Evolutionary conservation across 2,797 vertebrate species (phyloP).

Genomic region (Sylvilagus floridanus): DNA sequence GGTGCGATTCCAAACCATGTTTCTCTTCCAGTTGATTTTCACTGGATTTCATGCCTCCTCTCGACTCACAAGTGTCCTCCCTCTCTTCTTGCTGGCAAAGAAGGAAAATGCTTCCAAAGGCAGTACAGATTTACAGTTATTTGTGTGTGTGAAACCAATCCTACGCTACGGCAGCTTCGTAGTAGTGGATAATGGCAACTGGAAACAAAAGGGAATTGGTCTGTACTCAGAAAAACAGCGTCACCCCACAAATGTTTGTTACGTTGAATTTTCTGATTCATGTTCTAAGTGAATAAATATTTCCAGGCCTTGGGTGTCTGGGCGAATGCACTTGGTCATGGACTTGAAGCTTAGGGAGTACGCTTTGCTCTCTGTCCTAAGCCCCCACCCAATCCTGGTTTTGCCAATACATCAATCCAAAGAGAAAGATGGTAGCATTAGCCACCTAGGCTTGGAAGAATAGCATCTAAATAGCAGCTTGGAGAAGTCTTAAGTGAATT

Average conservation of each 20-base stretch:
- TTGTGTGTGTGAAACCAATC: slow-evolving; percentile 18
- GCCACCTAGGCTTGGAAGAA: neutral
- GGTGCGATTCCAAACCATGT: slow-evolving; percentile 5
- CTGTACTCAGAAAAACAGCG: slow-evolving; percentile 50
- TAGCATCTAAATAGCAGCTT: slow-evolving; percentile 35
- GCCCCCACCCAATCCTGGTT: neutral
- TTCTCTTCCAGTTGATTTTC: slow-evolving; percentile 56
- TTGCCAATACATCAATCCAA: neutral
- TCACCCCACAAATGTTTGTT: slow-evolving; percentile 46
- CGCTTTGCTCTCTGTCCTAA: neutral
- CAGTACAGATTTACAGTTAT: slow-evolving; percentile 18
- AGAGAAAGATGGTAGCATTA: neutral
- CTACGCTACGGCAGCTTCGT: neutral
- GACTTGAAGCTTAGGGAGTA: neutral
- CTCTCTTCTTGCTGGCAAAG: slow-evolving; percentile 26
- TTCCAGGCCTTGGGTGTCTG: slow-evolving; percentile 56
- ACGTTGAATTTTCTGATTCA: slow-evolving; percentile 64
- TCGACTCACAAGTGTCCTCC: neutral
- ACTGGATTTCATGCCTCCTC: slow-evolving; percentile 6
- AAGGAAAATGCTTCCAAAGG: slow-evolving; percentile 30
- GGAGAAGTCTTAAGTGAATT: slow-evolving; percentile 17
- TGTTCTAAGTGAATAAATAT: slow-evolving; percentile 56
- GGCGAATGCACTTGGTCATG: neutral
- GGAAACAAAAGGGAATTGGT: slow-evolving; percentile 57
- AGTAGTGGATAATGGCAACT: slow-evolving; percentile 39